Evolutionary conservation across 1,140 invertebrate species (phyloP), one percentile per base, ranked within the genome.

Genomic region (Glossosoma conforme): DNA sequence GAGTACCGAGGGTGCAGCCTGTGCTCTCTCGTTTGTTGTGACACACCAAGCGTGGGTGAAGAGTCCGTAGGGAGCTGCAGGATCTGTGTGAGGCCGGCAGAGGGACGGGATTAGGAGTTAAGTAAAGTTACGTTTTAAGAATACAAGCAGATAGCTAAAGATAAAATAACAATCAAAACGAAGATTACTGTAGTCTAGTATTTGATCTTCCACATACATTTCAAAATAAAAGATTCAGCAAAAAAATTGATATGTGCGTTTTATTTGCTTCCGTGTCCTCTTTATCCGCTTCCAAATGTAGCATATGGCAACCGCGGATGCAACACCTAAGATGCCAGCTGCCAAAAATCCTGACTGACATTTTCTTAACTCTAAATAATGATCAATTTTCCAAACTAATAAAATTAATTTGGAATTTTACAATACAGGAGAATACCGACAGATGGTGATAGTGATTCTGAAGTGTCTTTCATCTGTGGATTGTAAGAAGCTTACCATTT

Each of bases 151-250:
- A 52, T 52, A 52, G 50, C 36, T 43, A 52, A 52, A 44, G 25
- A 33, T 15, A 30, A 33, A 32, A 44, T 40, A 30, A 38, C 35
- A 38, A 52, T 36, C 44, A 28, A 45, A 52, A 21, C 14, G 50
- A 52, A 45, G 50, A 52, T 52, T 52, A 44, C n/a, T 33, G 15
- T 52, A 52, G 50, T 52, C 50, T 52, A 52, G 50, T 38, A 52
- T 52, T 52, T 52, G 50, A 52, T 52, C 50, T 52, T 52, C 50
- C 50, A 52, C 50, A 51, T 52, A 52, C 41, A 52, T 52, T 52
- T 52, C n/a, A 44, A 52, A 52, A 52, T 52, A 51, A 51, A 51
- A 51, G 30, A 51, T 51, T 51, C 32, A 51, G 48, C 41, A 44
- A 51, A 51, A 43, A 43, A 43, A 36, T 36, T 36, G 5, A 36